Evolutionary conservation across 2,113 vertebrate genomes (phyloP).

Genomic region (Parotia lawesii): DNA sequence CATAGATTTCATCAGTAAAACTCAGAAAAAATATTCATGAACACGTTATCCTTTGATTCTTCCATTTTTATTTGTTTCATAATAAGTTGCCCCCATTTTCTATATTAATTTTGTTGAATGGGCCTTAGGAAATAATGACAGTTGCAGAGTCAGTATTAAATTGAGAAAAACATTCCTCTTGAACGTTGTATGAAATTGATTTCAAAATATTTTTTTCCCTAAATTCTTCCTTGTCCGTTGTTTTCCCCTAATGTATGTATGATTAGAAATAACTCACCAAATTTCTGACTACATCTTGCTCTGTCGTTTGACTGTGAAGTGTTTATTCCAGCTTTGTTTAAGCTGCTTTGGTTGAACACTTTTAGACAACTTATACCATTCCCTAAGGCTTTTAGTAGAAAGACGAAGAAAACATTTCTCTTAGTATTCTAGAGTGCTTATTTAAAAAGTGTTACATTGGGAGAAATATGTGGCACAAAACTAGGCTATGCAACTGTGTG

Average conservation of each 20-base stretch:
- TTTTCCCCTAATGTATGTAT: not conserved
- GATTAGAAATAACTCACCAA: not conserved
- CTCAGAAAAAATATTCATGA: not conserved
- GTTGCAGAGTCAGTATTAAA: not conserved
- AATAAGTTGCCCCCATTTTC: not conserved
- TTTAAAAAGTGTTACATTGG: not conserved
- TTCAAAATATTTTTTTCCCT: not conserved
- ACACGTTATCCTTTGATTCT: slow-evolving; percentile 4
- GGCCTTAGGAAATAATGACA: slow-evolving; percentile 3
- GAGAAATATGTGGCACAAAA: not conserved
- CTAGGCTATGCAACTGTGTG: not conserved
- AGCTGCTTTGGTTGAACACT: not conserved
- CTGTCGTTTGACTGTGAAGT: not conserved
- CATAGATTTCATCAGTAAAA: slow-evolving; percentile 3
- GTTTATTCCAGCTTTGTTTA: slow-evolving; percentile 11
- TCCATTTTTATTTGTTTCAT: slow-evolving; percentile 20
- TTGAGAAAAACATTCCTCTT: not conserved
- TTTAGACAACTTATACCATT: not conserved
- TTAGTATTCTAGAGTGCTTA: not conserved
- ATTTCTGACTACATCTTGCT: not conserved
- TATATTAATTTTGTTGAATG: not conserved
- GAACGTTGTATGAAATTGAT: not conserved
- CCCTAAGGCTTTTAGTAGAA: not conserved
- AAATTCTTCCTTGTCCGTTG: not conserved
- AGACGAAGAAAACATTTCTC: not conserved